Base-by-base conservation (phyloP, 2,113 vertebrate genomes). In the Callipepla squamata region DNA sequence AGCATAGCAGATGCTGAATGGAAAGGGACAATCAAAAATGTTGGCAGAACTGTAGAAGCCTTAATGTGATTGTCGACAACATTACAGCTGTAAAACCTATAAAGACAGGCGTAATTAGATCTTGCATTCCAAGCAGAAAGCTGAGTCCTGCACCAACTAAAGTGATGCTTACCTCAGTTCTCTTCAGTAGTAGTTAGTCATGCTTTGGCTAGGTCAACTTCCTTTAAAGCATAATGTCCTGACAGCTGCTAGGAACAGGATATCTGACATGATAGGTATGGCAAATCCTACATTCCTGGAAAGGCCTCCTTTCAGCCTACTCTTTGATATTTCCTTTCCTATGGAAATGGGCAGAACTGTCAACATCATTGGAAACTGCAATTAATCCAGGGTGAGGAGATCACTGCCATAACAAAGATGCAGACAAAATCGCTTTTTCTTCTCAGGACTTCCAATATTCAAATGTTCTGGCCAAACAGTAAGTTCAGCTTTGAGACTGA, bases 241-340 rank as follows among this genome's bases (percentile, higher is more conserved):
- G 94, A 85, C 94, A 95, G 95, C 94, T 96, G 91, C 66, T 72
- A 90, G 82, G 69, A 93, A 91, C 79, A 93, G 55, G 93, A 94
- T 94, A 96, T 95, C 79, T 94, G 73, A 96, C 65, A 73, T 36
- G 73, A 85, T 53, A 83, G 76, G 92, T 90, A 88, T 53, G 89
- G 57, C 80, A 94, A 95, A 94, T 81, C 65, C 95, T 65, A 72
- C 83, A 90, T 94, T 95, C 84, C 55, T 80, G 91, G 84, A 82
- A 88, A 80, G 67, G 66, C 30, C 82, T 94, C 79, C 72, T 90
- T 82, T 63, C 51, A 75, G 73, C 26, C 38, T 61, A 40, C 61
- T 63, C 85, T 89, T 70, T 61, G 90, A 65, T 89, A 95, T 95
- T 93, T 95, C 92, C 95, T 95, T 92, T 93, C 84, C 84, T 74